These are phyloP conservation scores for Pterois miles DNA, from an alignment of 2,797 vertebrate genomes.

Conservation along the genomic window DNA sequence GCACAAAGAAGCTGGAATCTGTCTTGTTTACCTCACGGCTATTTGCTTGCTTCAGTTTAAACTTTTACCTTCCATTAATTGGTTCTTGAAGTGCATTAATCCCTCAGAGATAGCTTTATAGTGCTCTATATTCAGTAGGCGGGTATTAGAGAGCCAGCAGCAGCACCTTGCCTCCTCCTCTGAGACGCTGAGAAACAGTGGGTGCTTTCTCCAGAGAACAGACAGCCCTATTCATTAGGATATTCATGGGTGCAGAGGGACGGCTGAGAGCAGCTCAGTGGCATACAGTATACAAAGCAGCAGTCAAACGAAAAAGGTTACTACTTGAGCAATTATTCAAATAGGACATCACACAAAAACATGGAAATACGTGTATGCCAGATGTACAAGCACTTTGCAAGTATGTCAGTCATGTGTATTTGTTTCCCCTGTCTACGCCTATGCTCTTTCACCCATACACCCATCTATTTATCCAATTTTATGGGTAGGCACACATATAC, in stretches of 20 bases:
- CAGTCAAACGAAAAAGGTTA: constrained; percentile 38
- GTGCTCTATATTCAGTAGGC: constrained; percentile 63
- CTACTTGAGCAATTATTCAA: constrained; percentile 15
- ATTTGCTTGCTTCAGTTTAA: constrained; percentile 72
- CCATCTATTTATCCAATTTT: neutral
- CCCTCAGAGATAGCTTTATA: constrained; percentile 62
- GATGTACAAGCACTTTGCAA: neutral
- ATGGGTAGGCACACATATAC: neutral
- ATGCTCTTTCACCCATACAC: neutral
- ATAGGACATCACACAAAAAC: neutral
- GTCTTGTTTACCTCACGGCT: constrained; percentile 64
- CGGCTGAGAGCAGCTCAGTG: constrained; percentile 54
- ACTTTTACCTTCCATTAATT: constrained; percentile 74
- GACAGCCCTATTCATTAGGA: constrained; percentile 78
- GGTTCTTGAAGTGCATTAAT: constrained; percentile 69
- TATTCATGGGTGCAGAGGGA: constrained; percentile 57
- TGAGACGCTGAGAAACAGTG: constrained; percentile 74
- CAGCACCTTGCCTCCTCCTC: constrained; percentile 70
- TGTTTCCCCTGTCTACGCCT: fast-evolving
- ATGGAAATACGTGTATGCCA: neutral
- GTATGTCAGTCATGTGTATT: neutral
- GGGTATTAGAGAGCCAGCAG: constrained; percentile 63
- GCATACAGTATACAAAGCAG: constrained; percentile 64
- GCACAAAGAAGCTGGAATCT: constrained; percentile 29
- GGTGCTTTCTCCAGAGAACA: constrained; percentile 79